Percentiles rank a stretch among this genome's conserved stretches.
Evolutionary conservation across 2,113 vertebrate genomes (phyloP).

Genomic region (Pedetes capensis): DNA sequence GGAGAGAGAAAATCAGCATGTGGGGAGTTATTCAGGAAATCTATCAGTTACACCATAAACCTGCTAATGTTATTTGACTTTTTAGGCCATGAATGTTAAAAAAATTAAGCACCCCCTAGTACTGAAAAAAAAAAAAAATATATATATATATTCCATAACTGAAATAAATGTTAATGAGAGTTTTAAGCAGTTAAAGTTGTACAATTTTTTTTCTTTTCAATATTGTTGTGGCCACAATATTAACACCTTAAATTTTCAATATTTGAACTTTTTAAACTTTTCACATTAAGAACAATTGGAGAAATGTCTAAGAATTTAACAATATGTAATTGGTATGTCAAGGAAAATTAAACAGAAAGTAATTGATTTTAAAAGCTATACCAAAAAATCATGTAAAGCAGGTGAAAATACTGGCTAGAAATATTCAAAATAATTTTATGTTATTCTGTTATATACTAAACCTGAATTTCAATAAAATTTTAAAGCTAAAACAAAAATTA

Average conservation of each 20-base stretch:
- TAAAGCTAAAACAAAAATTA: conserved; percentile 49
- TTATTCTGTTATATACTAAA: conserved; percentile 75
- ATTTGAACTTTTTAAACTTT: conserved; percentile 67
- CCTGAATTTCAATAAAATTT: conserved; percentile 82
- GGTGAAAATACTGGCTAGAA: conserved; percentile 72
- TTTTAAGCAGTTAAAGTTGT: conserved; percentile 77
- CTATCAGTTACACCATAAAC: neutral
- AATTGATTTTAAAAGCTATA: conserved; percentile 15
- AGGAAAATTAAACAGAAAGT: conserved; percentile 36
- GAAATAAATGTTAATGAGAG: conserved; percentile 66
- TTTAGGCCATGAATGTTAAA: neutral
- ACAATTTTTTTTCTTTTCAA: conserved; percentile 72
- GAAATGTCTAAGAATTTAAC: conserved; percentile 52
- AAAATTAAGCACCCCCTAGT: no score
- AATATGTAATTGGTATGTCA: conserved; percentile 15
- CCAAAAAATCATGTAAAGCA: conserved; percentile 60
- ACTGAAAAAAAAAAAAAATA: no score
- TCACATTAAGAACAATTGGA: conserved; percentile 50
- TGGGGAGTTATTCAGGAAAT: neutral
- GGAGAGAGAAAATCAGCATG: neutral
- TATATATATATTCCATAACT: no score
- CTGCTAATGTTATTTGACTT: neutral
- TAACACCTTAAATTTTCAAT: conserved; percentile 64
- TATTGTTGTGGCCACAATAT: conserved; percentile 59
- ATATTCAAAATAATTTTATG: conserved; percentile 65